Base-by-base conservation (phyloP, 2,113 vertebrate species). In the Pygoscelis antarcticus region DNA sequence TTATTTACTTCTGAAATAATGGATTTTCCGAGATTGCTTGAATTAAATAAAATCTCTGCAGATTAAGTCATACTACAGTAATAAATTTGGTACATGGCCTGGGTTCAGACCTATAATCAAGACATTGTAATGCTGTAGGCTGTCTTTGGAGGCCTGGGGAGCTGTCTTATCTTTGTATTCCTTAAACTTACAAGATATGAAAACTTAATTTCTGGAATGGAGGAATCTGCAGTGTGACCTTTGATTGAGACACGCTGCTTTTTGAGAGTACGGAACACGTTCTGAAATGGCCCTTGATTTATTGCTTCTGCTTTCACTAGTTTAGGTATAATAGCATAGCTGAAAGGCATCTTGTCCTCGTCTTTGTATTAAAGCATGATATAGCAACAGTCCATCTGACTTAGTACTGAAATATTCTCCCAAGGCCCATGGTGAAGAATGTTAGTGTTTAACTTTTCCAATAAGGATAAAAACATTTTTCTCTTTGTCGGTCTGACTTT, bases 1-100 rank as follows among this genome's bases (percentile, higher is more conserved):
- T 97, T 95, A 90, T 98, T 97, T 97, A 95, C 96, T 97, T 97
- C 96, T 96, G 97, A 93, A 87, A 96, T 97, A 95, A 95, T 83
- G 97, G 42, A 54, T 92, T 89, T 78, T 90, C 76, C 82, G 65
- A 96, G 97, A 79, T 97, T 16, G 92, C 71, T 96, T 90, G 91
- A 96, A 93, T 95, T 83, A 65, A 95, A 44, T 95, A 69, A 91
- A 97, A 90, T 42, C 95, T 96, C 69, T 98, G 80, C 71, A 96
- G 96, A 71, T 95, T 85, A 96, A 97, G 75, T 88, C 55, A 38
- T 86, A 26, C 80, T 82, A 76, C 44, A 75, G 30, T 87, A 83
- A 71, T 60, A 44, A 79, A 52, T 66, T 38, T 68, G 88, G 61
- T 77, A 80, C 62, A 6, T 30, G 78, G 85, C 90, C 87, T 76